Percentiles rank a stretch among this genome's conserved stretches.
These are phyloP conservation scores for Drosophila mimetica DNA, from an alignment of 2,888 invertebrate species.

Conservation along the genomic window DNA sequence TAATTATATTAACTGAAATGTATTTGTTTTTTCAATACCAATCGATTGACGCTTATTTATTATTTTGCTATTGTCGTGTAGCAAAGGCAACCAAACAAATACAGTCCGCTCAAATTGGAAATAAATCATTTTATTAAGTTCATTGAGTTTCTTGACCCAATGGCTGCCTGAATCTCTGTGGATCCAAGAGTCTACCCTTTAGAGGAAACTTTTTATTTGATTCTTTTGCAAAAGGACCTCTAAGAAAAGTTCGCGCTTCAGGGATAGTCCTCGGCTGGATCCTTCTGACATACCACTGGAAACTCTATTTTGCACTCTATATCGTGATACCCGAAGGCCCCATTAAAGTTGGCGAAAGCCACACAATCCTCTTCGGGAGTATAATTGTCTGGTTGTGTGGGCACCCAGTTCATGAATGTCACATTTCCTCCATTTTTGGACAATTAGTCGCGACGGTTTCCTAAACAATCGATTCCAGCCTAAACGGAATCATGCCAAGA, in stretches of 20 bases:
- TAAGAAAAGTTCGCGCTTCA: not conserved
- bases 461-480: not conserved
- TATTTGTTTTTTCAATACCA: no score
- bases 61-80: no score
- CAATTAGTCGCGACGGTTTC: not conserved
- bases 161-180: no score
- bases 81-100: no score
- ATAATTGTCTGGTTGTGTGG: not conserved
- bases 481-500: not conserved
- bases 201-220: no score
- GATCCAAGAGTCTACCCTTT: no score
- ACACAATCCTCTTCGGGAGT: constrained; percentile 20
- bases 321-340: constrained; percentile 22
- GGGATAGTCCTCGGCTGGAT: not conserved
- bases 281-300: constrained; percentile 12
- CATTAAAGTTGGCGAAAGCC: constrained; percentile 10
- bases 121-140: no score
- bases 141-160: no score
- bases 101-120: no score
- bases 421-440: not conserved
- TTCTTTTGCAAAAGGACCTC: not conserved
- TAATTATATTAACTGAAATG: no score
- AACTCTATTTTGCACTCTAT: constrained; percentile 11
- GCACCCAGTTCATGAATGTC: not conserved
- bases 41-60: no score